Conservation (phyloP, 2,888 invertebrate species). For the Sisyra nigra region DNA sequence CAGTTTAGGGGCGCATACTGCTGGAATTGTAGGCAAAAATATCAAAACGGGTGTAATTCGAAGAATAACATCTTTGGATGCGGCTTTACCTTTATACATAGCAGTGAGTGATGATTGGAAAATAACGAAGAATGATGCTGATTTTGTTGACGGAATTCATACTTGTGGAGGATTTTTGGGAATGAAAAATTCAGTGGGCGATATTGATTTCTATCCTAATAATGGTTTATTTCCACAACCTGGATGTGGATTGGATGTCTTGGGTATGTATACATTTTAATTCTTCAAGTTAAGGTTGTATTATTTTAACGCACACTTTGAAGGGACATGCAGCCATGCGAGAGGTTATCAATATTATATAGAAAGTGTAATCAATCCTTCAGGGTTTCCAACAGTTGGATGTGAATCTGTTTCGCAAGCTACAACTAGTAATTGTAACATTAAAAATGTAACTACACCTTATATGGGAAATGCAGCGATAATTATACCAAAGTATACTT, state of each 20-base stretch:
- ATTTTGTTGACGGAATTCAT: constrained; percentile 28
- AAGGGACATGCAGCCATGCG: constrained; percentile 25
- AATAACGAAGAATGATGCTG: constrained; percentile 20
- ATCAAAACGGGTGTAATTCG: constrained; percentile 16
- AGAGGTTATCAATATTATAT: constrained; percentile 22
- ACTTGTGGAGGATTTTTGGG: constrained; percentile 25
- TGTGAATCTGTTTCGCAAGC: constrained; percentile 21
- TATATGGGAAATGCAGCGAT: constrained; percentile 21
- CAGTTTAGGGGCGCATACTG: constrained; percentile 25
- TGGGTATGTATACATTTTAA: background rate
- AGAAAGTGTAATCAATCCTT: constrained; percentile 20
- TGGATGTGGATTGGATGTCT: constrained; percentile 19
- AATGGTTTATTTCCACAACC: constrained; percentile 26
- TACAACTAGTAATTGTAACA: constrained; percentile 16
- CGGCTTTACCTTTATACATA: constrained; percentile 4
- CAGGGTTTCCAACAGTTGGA: constrained; percentile 17
- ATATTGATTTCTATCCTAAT: constrained; percentile 28
- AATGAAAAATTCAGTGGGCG: constrained; percentile 23
- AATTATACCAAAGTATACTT: constrained; percentile 17
- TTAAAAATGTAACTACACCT: constrained; percentile 10
- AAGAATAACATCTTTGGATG: constrained; percentile 17
- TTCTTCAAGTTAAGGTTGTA: background rate
- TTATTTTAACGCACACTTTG: constrained; percentile 9
- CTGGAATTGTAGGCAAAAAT: constrained; percentile 19
- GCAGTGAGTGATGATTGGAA: constrained; percentile 4